A percentile compares a stretch with the other conserved stretches of the same genome.
phyloP scores from a whole-genome alignment of 2,113 vertebrate species.

The Cephalophus harveyi region DNA sequence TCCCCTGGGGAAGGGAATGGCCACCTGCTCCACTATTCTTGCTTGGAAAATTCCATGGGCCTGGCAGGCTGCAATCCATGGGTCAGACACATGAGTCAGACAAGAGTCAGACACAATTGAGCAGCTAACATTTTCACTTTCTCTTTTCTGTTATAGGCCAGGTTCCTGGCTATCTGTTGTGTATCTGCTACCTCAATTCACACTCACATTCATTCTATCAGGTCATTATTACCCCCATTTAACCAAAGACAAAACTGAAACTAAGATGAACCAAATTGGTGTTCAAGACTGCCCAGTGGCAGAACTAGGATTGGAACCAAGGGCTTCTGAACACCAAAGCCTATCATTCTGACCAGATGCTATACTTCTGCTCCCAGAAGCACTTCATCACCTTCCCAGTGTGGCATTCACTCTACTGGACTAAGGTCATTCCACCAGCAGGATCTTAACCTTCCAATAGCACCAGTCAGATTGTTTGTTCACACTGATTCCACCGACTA shows the following conservation, averaged over 20 bases:
- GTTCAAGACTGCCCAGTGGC: neutral
- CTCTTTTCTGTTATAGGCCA: neutral
- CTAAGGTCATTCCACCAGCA: neutral
- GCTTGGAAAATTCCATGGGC: neutral
- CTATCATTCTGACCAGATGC: neutral
- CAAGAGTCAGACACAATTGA: neutral
- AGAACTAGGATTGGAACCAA: neutral
- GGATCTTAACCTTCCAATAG: neutral
- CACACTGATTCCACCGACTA: neutral
- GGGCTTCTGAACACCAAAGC: neutral
- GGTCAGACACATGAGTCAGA: neutral
- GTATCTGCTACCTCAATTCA: neutral
- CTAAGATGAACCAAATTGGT: neutral
- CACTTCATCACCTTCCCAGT: neutral
- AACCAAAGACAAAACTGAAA: neutral
- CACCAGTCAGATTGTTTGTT: neutral
- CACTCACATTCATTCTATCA: neutral
- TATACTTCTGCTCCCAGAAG: neutral
- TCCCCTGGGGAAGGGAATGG: neutral
- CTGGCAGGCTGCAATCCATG: neutral
- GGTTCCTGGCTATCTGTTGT: neutral
- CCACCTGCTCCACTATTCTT: neutral
- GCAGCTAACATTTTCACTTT: neutral
- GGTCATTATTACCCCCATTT: neutral
- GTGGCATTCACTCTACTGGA: neutral